A percentile compares a stretch with the other conserved stretches of the same genome.
Evolutionary conservation across 1,140 invertebrate genomes (phyloP).

Genomic region (Diplogasteroides magnus): DNA sequence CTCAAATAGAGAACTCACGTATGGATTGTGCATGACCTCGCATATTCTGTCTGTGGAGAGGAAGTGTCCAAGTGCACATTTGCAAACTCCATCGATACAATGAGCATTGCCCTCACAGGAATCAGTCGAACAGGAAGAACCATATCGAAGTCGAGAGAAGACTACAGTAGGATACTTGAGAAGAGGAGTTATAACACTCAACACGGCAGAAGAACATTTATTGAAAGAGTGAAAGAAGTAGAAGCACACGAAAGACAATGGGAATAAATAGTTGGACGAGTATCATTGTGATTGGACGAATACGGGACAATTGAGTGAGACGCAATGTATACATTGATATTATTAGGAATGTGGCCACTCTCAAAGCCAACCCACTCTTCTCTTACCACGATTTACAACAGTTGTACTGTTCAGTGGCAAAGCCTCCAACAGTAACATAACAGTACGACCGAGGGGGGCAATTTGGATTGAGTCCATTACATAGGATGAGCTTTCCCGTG

Average conservation of each 20-base stretch:
- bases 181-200: too few relatives aligned
- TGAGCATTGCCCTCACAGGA: constrained; percentile 26
- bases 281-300: constrained; percentile 4
- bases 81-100: constrained; percentile 34
- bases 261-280: constrained; percentile 12
- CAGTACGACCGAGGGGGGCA: constrained; percentile 53
- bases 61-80: constrained; percentile 26
- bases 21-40: constrained; percentile 10
- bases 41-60: constrained; percentile 24
- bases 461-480: constrained; percentile 50
- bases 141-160: too few relatives aligned
- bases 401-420: constrained; percentile 51
- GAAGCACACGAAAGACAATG: not conserved
- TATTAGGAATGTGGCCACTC: too few relatives aligned
- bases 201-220: too few relatives aligned
- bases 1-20: too few relatives aligned
- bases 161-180: too few relatives aligned
- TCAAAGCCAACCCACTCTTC: too few relatives aligned
- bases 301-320: constrained; percentile 8
- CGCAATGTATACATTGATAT: constrained; percentile 5
- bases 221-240: too few relatives aligned
- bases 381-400: constrained; percentile 45
- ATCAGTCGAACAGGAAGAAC: constrained; percentile 22
- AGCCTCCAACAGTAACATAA: constrained; percentile 47
- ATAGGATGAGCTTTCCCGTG: constrained; percentile 38